Evolutionary conservation across 2,797 vertebrate species (phyloP), one percentile per base, ranked within the genome.

Genomic region (Gymnodraco acuticeps): DNA sequence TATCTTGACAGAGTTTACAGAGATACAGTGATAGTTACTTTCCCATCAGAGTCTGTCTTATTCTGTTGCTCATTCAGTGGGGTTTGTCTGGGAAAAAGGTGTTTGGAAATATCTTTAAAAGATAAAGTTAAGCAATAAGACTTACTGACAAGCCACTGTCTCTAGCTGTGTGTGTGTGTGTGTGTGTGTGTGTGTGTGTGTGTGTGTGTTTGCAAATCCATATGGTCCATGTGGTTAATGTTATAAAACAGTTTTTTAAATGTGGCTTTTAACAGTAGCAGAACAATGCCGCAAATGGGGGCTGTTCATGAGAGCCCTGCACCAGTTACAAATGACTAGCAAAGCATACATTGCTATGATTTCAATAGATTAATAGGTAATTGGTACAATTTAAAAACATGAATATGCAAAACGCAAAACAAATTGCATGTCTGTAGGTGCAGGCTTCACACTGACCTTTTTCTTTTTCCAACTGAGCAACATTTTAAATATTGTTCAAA

Each of bases 21-120:
- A 60, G 33, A 51, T 42, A 59, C 11, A 27, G n/a, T 43, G 64
- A 0, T 14, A 2, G 1, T n/a, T 51, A 33, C 62, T 73, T 71
- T 46, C 53, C 19, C 8, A 59, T 38, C 23, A 61, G 4, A 58
- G 62, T 70, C 12, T n/a, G 5, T 3, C 23, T 14, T 48, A 17
- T 62, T 53, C 41, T 73, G 17, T 11, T 38, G 31, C 45, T 51
- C 51, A 52, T 46, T 69, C 45, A 63, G 58, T 43, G 17, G 7
- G 13, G 3, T 43, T 20, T 38, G 2, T 17, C 16, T 59, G 45
- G 0, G 10, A 56, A 19, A 27, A 42, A 38, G 7, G 19, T 54
- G 42, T 5, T 9, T 60, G 60, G 4, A 41, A 73, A 56, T 58
- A n/a, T 42, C 55, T 10, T 68, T 41, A 2, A 42, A 55, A 23